A percentile compares a stretch with the other conserved stretches of the same genome.
These are phyloP conservation scores for Rallus crepitans DNA, from an alignment of 2,797 vertebrate genomes.

Conservation along the genomic window DNA sequence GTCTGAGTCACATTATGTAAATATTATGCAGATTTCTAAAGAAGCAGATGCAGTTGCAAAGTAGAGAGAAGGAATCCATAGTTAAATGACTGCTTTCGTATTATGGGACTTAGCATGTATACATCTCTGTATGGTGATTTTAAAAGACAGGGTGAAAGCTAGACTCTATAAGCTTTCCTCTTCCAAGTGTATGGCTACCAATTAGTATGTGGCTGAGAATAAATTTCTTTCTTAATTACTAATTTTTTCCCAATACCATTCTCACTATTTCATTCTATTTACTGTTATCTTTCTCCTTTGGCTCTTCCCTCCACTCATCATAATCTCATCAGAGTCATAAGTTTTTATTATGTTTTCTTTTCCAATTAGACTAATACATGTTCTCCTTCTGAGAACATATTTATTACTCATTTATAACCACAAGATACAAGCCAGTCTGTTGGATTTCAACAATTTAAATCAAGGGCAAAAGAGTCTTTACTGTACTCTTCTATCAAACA, in stretches of 20 bases:
- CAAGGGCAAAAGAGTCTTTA: conserved; percentile 1
- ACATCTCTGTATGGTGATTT: not conserved
- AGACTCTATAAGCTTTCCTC: not conserved
- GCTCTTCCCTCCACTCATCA: not conserved
- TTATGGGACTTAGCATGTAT: not conserved
- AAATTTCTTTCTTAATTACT: not conserved
- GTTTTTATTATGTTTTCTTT: conserved; percentile 38
- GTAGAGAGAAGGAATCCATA: not conserved
- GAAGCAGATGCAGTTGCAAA: not conserved
- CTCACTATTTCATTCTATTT: conserved; percentile 20
- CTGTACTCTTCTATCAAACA: not conserved
- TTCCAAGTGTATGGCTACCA: not conserved
- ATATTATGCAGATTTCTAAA: conserved; percentile 36
- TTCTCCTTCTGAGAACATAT: conserved; percentile 9
- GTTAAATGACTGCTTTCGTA: not conserved
- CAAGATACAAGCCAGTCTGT: conserved; percentile 9
- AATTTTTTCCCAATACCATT: not conserved
- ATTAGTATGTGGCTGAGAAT: not conserved
- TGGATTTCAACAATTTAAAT: not conserved
- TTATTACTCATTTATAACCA: not conserved
- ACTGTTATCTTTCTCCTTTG: not conserved
- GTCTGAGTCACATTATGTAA: conserved; percentile 18
- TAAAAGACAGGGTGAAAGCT: not conserved
- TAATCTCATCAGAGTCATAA: conserved; percentile 12
- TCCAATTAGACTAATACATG: not conserved